Base-by-base conservation (phyloP, 37 sponge, comb jelly and placozoan species). In the Halichondria panicea region DNA sequence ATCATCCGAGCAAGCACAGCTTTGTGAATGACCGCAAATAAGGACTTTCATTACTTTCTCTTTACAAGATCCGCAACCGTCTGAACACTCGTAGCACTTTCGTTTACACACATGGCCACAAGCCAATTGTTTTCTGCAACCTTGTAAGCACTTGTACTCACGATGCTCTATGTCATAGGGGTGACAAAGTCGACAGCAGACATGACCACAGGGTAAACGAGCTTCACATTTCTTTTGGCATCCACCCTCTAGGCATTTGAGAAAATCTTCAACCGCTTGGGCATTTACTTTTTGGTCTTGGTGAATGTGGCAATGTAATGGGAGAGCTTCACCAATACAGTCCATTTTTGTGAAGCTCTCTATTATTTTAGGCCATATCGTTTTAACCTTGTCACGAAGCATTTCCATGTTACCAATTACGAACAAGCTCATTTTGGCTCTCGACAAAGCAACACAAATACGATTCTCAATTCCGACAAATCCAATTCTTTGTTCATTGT, bases 371-470 rank as follows among this genome's bases (percentile, higher is more conserved):
- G 75, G 85, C 96, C 96, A 95, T 18, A 54, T 55, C 0, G 82
- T 84, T 42, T 46, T 63, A 63, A 84, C 79, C 24, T 61, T 80
- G 45, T 60, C 37, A 40, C 76, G 32, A 1, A 84, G 61, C 85
- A 81, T 82, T 35, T 70, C 66, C 38, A 86, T 61, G 43, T 97
- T 97, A 0, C 98, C 98, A 61, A 97, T 81, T 12, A 97, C 83
- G 50, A 84, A 97, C 35, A 94, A 36, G 0, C 95, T 95, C 31
- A 46, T 70, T 56, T 85, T 89, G 24, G 98, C 98, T 81, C 98
- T 61, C 18, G 98, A 97, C 28, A 89, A 81, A 24, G 98, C 77
- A 0, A 97, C 98, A 84, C 98, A 97, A 0, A 91, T 46, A 1
- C 98, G 78, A 41, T 97, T 94, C 8, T 74, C 73, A 62, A 77